Evolutionary conservation across 2,797 vertebrate species (phyloP), one percentile per base, ranked within the genome.

Genomic region (Sylvilagus floridanus): DNA sequence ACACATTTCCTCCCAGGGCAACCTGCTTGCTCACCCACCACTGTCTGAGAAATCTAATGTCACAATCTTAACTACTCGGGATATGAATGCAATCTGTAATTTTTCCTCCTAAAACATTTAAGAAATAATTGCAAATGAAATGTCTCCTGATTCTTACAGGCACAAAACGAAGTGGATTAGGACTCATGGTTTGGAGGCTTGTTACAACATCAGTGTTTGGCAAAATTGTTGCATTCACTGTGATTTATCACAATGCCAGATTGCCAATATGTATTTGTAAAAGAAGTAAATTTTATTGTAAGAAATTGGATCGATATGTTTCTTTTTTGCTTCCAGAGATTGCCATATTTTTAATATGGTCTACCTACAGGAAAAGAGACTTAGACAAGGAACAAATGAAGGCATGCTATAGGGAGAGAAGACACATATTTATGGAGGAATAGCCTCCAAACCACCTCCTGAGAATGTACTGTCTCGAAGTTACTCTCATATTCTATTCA

Each of bases 111-210:
- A 75, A 90, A 84, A 75, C 73, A 82, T 89, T 83, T 91, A 47
- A 65, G 52, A 95, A 88, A 94, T 52, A 94, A 95, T 30, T 57
- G 50, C 21, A 93, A 93, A 73, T 17, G 4, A 91, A 96, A 63
- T 28, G 17, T 85, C 35, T 92, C 69, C 77, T n/a, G 72, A 21
- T 85, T 68, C 30, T 84, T 16, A 91, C 16, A 69, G 6, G 28
- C 66, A 37, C 32, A 91, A 82, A 69, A 1, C 63, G 28, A 93
- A 72, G 88, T 89, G 10, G 50, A 69, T 50, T 84, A 81, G 63
- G 57, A 81, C 65, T 75, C 54, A 52, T 60, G 57, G 87, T 92
- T 93, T 73, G n/a, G 22, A 69, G 19, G 42, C 13, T 21, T 71
- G 11, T 37, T 86, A 76, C 57, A 94, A 82, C 28, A 75, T 6